phyloP scores from a whole-genome alignment of 2,797 vertebrate species.

The Clarias fuscus region DNA sequence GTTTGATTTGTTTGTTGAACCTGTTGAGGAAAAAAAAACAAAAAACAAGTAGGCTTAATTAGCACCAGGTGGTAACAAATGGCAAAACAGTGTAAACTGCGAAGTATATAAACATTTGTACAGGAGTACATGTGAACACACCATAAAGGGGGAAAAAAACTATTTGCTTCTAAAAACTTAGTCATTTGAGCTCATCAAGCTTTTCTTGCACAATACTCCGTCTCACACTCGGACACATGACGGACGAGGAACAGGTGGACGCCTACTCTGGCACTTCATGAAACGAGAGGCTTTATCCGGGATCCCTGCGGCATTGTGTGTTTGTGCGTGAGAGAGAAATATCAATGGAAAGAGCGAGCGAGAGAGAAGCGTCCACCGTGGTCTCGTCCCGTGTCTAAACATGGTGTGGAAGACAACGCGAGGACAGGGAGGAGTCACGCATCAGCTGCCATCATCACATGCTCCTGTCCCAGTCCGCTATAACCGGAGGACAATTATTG shows the following conservation, averaged over 20 bases:
- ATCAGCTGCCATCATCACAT: slow-evolving; percentile 27
- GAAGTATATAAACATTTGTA: slow-evolving; percentile 9
- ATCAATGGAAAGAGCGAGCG: slow-evolving; percentile 20
- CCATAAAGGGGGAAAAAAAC: background rate
- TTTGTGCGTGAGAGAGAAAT: slow-evolving; percentile 28
- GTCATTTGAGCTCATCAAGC: background rate
- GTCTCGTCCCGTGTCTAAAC: slow-evolving; percentile 51
- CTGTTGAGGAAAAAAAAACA: background rate
- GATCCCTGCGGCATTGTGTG: slow-evolving; percentile 46
- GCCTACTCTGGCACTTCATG: slow-evolving; percentile 45
- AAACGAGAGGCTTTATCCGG: slow-evolving; percentile 53
- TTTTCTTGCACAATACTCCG: slow-evolving; percentile 22
- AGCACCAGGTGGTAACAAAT: background rate
- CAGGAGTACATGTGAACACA: background rate
- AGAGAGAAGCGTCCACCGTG: slow-evolving; percentile 17
- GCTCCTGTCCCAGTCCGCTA: slow-evolving; percentile 20
- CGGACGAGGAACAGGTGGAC: slow-evolving; percentile 52
- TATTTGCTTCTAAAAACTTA: background rate
- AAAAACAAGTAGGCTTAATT: slow-evolving; percentile 12
- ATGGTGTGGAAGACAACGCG: slow-evolving; percentile 53
- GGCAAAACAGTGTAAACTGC: background rate
- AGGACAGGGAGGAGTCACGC: slow-evolving; percentile 3
- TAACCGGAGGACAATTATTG: slow-evolving; percentile 23
- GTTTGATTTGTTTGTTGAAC: slow-evolving; percentile 14
- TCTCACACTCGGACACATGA: slow-evolving; percentile 46